Evolutionary conservation across 2,113 vertebrate genomes (phyloP).

Genomic region (Narcine bancroftii): DNA sequence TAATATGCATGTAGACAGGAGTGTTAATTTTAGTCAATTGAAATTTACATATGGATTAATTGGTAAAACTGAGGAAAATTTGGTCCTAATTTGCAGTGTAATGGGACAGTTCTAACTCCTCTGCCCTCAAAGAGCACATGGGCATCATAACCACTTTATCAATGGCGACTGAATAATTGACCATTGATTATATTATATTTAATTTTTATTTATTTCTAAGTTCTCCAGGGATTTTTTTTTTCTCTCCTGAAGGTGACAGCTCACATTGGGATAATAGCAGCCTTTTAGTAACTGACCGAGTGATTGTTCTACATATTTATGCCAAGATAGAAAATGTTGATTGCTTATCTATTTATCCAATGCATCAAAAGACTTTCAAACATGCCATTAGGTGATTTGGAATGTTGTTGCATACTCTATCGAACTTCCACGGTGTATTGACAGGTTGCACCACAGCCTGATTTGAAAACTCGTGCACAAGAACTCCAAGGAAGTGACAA

Average conservation of each 20-base stretch:
- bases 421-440: too few relatives aligned
- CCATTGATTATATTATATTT: background rate
- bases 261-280: background rate
- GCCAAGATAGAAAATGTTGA: background rate
- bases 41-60: slow-evolving; percentile 22
- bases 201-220: background rate
- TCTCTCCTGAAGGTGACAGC: background rate
- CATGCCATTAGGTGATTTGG: background rate
- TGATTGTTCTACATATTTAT: background rate
- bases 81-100: background rate
- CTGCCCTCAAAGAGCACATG: background rate
- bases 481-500: too few relatives aligned
- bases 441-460: too few relatives aligned
- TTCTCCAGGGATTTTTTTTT: background rate
- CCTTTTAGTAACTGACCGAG: background rate
- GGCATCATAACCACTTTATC: background rate
- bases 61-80: background rate
- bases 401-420: too few relatives aligned
- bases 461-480: too few relatives aligned
- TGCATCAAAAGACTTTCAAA: background rate
- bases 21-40: background rate
- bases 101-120: background rate
- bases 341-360: background rate
- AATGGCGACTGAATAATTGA: slow-evolving; percentile 12
- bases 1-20: background rate